Evolutionary conservation across 2,797 vertebrate genomes (phyloP).

Genomic region (Enoplosus armatus): DNA sequence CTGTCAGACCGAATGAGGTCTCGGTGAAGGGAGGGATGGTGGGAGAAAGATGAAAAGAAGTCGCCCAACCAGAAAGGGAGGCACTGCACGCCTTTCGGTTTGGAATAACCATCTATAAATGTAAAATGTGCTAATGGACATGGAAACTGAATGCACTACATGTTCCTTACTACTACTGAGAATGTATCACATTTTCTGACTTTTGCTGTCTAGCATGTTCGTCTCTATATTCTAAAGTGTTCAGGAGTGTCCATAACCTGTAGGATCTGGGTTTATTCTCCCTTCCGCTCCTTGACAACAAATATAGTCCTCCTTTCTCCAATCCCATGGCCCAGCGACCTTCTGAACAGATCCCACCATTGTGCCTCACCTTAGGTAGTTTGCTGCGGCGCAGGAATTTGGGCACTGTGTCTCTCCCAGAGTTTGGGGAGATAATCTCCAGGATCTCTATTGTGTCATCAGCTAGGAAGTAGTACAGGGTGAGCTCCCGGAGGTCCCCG

Average conservation of each 20-base stretch:
- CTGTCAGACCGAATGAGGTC: slow-evolving; percentile 75
- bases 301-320: not conserved
- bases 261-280: not conserved
- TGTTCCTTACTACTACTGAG: not conserved
- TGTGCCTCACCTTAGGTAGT: slow-evolving; percentile 90
- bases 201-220: not conserved
- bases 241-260: not conserved
- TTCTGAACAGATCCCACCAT: not conserved
- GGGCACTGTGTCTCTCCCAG: slow-evolving; percentile 82
- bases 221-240: not conserved
- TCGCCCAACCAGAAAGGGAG: slow-evolving; percentile 56
- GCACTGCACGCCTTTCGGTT: slow-evolving; percentile 6
- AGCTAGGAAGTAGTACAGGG: slow-evolving; percentile 90
- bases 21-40: slow-evolving; percentile 19
- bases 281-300: not conserved
- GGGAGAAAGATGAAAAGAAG: slow-evolving; percentile 26
- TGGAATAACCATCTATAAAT: slow-evolving; percentile 8
- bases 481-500: slow-evolving; percentile 84
- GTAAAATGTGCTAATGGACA: not conserved
- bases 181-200: not conserved
- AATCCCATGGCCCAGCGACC: not conserved
- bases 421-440: slow-evolving; percentile 86
- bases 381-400: slow-evolving; percentile 90
- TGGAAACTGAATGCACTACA: not conserved
- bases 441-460: slow-evolving; percentile 93